These are phyloP conservation scores for Gymnorhina tibicen DNA, from an alignment of 2,113 vertebrate species.

Conservation along the genomic window DNA sequence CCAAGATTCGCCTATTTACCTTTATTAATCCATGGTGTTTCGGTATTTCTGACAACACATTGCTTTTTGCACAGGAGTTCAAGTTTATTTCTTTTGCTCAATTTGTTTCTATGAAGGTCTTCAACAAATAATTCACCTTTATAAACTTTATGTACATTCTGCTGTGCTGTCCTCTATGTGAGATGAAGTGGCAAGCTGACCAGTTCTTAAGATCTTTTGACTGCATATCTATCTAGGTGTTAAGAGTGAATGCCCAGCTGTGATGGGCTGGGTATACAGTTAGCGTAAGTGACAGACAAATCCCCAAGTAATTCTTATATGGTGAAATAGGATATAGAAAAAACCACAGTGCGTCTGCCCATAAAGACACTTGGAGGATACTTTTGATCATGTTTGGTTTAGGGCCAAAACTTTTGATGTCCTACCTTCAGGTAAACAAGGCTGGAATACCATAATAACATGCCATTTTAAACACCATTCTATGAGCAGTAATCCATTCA, in stretches of 20 bases:
- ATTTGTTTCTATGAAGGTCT: not conserved
- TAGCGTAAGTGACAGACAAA: not conserved
- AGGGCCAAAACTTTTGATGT: not conserved
- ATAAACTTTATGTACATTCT: not conserved
- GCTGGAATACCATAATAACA: not conserved
- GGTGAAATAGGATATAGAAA: not conserved
- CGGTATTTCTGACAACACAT: not conserved
- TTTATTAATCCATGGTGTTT: not conserved
- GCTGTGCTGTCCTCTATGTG: not conserved
- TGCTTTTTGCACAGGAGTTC: not conserved
- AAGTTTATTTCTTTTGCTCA: not conserved
- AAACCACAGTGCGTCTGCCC: not conserved
- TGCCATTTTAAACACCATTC: not conserved
- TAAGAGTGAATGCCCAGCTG: not conserved
- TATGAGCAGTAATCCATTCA: not conserved
- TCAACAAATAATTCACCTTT: not conserved
- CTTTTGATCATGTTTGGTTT: not conserved
- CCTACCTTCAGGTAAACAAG: not conserved
- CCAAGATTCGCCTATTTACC: not conserved
- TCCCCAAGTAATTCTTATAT: not conserved
- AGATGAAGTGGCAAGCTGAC: not conserved
- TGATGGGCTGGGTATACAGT: not conserved
- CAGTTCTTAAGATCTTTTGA: not conserved
- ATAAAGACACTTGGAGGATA: not conserved
- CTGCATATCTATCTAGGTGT: not conserved